Evolutionary conservation across 2,113 vertebrate genomes (phyloP).

Genomic region (Bagarius yarrelli): DNA sequence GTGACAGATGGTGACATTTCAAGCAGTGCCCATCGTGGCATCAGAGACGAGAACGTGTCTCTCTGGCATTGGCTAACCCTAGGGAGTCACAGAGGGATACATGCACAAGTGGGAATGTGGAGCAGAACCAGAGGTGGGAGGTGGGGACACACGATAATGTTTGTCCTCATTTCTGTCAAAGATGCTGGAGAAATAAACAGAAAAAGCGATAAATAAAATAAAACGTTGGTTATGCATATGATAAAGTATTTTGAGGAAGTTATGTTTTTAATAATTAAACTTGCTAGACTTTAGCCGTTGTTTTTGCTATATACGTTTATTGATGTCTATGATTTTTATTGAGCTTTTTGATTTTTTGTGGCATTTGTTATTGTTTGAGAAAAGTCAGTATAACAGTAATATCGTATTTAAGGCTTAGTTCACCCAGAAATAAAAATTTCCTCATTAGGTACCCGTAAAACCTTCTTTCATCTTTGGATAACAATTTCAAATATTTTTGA

Average conservation of each 20-base stretch:
- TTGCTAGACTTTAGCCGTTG: background rate
- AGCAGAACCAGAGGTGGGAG: constrained; percentile 21
- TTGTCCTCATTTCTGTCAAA: background rate
- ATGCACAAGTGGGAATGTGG: constrained; percentile 31
- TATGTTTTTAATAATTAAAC: background rate
- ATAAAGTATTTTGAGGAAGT: background rate
- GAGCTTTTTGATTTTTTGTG: background rate
- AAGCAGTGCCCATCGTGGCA: constrained; percentile 39
- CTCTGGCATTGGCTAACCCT: constrained; percentile 28
- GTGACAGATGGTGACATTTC: constrained; percentile 63
- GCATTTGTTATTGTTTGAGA: too few species aligned
- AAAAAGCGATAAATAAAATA: background rate
- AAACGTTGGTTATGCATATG: background rate
- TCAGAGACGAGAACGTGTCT: constrained; percentile 36
- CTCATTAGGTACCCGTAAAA: too few species aligned
- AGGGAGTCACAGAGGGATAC: constrained; percentile 30
- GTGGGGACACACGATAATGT: constrained; percentile 11
- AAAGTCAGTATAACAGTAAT: too few species aligned
- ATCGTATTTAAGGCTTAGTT: too few species aligned
- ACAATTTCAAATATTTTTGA: too few species aligned
- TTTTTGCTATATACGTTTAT: background rate
- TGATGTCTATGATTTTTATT: background rate
- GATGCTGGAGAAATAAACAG: background rate
- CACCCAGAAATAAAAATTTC: too few species aligned
- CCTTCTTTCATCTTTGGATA: too few species aligned